A percentile compares a stretch with the other conserved stretches of the same genome.
Conservation (phyloP, 2,113 vertebrate genomes). For the Neogale vison region DNA sequence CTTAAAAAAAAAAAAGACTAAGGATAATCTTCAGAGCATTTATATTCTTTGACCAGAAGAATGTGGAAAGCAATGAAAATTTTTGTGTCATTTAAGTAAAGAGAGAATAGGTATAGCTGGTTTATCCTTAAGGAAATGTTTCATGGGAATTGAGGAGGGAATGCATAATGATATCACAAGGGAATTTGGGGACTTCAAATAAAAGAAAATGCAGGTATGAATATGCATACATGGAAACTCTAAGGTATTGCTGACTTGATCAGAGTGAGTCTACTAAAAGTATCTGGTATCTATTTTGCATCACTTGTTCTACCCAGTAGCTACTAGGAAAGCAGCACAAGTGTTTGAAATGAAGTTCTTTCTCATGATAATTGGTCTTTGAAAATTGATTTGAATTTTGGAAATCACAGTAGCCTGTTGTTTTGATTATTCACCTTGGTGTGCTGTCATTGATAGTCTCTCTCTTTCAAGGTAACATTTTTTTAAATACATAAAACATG, state of each 20-base stretch:
- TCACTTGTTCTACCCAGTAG: neutral
- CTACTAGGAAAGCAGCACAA: neutral
- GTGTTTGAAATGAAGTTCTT: neutral
- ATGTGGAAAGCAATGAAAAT: neutral
- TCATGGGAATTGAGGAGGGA: neutral
- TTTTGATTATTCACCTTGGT: neutral
- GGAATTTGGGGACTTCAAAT: neutral
- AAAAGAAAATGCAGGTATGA: neutral
- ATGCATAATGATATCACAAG: neutral
- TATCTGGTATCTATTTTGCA: neutral
- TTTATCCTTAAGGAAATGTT: neutral
- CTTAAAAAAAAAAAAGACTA: neutral
- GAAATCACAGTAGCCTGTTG: neutral
- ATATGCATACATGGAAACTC: neutral
- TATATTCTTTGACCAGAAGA: neutral
- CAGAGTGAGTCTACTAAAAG: neutral
- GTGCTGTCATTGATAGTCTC: neutral
- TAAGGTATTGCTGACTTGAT: neutral
- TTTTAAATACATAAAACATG: neutral
- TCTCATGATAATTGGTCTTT: neutral
- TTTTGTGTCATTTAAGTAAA: neutral
- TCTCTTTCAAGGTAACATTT: neutral
- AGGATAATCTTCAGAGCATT: neutral
- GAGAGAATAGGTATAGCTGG: neutral
- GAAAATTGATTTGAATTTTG: neutral